Percentiles rank a stretch among this genome's conserved stretches.
Evolutionary conservation across 1,140 invertebrate genomes (phyloP).

Genomic region (Drosophila nebulosa): DNA sequence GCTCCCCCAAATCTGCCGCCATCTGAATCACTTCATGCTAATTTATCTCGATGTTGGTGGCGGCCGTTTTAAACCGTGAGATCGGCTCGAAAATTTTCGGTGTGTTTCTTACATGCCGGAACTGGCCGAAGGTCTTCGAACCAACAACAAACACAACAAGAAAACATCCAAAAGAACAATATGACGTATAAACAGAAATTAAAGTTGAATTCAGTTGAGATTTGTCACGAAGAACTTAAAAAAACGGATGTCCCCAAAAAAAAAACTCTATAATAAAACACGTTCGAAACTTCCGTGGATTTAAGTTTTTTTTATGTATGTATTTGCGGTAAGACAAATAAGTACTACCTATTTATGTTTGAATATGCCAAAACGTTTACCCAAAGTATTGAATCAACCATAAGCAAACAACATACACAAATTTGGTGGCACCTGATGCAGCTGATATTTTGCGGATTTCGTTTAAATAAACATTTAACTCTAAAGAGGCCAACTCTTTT

Average conservation of each 20-base stretch:
- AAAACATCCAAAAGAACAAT: not conserved
- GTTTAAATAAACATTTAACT: slow-evolving; percentile 27
- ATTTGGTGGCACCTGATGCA: slow-evolving; percentile 44
- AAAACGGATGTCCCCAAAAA: slow-evolving; percentile 45
- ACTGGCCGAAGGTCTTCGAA: slow-evolving; percentile 52
- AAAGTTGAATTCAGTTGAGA: slow-evolving; percentile 34
- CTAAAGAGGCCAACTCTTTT: slow-evolving; percentile 47
- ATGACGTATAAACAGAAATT: slow-evolving; percentile 54
- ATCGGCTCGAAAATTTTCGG: slow-evolving; percentile 27
- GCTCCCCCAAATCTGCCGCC: not conserved
- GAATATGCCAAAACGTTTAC: not conserved
- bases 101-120: slow-evolving; percentile 59
- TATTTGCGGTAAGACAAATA: not conserved
- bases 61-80: slow-evolving; percentile 45
- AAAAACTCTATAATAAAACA: slow-evolving; percentile 23
- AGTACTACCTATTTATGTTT: not conserved
- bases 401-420: slow-evolving; percentile 20
- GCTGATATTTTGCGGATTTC: not conserved
- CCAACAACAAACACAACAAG: slow-evolving; percentile 38
- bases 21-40: slow-evolving; percentile 65
- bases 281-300: slow-evolving; percentile 49
- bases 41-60: slow-evolving; percentile 44
- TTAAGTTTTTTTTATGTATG: not conserved
- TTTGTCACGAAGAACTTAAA: slow-evolving; percentile 64
- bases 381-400: slow-evolving; percentile 9